Evolutionary conservation across 2,888 invertebrate species (phyloP).

Genomic region (Nephrotoma appendiculata): DNA sequence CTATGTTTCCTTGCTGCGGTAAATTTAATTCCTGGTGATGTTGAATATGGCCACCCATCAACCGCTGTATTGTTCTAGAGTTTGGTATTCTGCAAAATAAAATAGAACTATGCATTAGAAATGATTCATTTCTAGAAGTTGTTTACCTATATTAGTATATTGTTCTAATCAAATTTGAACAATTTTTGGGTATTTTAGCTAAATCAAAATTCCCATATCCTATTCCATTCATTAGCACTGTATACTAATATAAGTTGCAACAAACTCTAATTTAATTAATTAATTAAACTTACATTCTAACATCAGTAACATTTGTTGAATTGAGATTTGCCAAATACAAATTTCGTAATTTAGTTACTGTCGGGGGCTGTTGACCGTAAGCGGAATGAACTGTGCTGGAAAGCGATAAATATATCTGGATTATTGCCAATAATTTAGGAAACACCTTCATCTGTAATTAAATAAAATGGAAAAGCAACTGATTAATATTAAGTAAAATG

Average conservation of each 20-base stretch:
- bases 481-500: not conserved
- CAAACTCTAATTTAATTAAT: not conserved
- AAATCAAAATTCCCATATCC: not conserved
- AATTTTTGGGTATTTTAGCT: not conserved
- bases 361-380: not conserved
- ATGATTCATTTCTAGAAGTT: not conserved
- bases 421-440: not conserved
- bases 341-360: not conserved
- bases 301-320: not conserved
- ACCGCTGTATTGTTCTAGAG: constrained; percentile 42
- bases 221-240: not conserved
- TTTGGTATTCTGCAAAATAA: not conserved
- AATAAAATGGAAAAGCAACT: not conserved
- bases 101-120: not conserved
- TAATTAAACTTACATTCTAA: not conserved
- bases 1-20: constrained; percentile 3
- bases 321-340: not conserved
- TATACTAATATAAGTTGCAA: not conserved
- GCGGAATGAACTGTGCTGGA: not conserved
- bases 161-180: not conserved
- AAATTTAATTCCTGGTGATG: constrained; percentile 18
- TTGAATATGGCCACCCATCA: constrained; percentile 52
- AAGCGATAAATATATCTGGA: not conserved
- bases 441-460: not conserved
- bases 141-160: not conserved